A percentile compares a stretch with the other conserved stretches of the same genome.
Evolutionary conservation across 2,888 invertebrate genomes (phyloP).

Genomic region (Papilio protenor): DNA sequence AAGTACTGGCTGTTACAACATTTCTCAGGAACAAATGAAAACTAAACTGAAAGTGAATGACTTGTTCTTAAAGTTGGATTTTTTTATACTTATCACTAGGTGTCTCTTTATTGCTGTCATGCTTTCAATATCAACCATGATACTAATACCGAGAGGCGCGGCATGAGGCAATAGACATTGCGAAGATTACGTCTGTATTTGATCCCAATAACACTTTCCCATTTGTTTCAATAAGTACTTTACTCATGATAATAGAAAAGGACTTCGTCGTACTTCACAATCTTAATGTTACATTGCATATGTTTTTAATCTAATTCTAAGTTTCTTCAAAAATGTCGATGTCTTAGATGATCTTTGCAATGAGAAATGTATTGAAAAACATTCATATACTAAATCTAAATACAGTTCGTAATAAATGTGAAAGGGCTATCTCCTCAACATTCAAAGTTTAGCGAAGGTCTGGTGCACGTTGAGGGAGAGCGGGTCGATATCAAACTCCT

Average conservation of each 20-base stretch:
- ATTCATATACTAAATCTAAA: not conserved
- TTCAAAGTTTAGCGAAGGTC: not conserved
- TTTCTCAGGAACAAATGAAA: not conserved
- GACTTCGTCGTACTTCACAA: not conserved
- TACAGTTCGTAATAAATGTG: not conserved
- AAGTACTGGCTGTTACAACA: not conserved
- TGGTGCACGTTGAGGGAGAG: conserved; percentile 15
- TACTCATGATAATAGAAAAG: not conserved
- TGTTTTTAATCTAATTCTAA: not conserved
- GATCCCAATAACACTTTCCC: not conserved
- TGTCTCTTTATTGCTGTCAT: not conserved
- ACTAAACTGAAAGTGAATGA: not conserved
- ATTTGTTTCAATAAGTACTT: not conserved
- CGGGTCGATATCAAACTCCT: conserved; percentile 27
- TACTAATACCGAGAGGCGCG: not conserved
- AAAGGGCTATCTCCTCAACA: not conserved
- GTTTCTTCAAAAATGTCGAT: not conserved
- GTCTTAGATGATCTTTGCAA: no score
- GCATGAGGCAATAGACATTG: not conserved
- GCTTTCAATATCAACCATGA: not conserved
- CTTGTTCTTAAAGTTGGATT: no score
- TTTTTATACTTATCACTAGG: not conserved
- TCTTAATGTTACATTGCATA: not conserved
- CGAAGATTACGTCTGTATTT: conserved; percentile 9
- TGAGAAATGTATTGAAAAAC: not conserved